Conservation (phyloP, 2,113 vertebrate species). For the Tychaedon coryphoeus region DNA sequence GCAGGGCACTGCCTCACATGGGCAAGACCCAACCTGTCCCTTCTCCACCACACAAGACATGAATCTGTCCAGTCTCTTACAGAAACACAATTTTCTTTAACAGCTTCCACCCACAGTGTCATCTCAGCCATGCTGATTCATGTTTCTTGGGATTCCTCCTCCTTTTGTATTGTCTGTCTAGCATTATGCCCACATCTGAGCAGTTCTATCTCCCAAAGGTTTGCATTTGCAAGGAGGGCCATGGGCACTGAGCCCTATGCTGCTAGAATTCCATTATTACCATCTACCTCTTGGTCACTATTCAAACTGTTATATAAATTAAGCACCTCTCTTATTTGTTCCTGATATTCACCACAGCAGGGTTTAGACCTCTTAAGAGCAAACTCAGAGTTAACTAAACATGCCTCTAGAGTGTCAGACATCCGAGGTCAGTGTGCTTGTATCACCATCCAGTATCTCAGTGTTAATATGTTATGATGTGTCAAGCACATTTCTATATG, state of each 20-base stretch:
- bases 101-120: not conserved
- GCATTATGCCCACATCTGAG: not conserved
- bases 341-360: not conserved
- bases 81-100: not conserved
- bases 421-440: not conserved
- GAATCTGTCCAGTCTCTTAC: not conserved
- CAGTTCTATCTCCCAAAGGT: not conserved
- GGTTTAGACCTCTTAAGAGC: not conserved
- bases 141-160: not conserved
- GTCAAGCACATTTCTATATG: not conserved
- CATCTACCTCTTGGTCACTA: not conserved
- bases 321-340: not conserved
- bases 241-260: not conserved
- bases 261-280: not conserved
- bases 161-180: not conserved
- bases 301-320: not conserved
- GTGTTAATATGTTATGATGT: not conserved
- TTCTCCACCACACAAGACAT: no score
- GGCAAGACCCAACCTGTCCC: accelerated
- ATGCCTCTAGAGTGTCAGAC: not conserved
- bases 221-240: not conserved
- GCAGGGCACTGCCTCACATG: not conserved
- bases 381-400: not conserved
- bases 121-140: not conserved
- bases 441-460: not conserved